Percentiles rank a stretch among this genome's conserved stretches.
Conservation (phyloP, 2,797 vertebrate species). For the Oreonectes daqikongensis region DNA sequence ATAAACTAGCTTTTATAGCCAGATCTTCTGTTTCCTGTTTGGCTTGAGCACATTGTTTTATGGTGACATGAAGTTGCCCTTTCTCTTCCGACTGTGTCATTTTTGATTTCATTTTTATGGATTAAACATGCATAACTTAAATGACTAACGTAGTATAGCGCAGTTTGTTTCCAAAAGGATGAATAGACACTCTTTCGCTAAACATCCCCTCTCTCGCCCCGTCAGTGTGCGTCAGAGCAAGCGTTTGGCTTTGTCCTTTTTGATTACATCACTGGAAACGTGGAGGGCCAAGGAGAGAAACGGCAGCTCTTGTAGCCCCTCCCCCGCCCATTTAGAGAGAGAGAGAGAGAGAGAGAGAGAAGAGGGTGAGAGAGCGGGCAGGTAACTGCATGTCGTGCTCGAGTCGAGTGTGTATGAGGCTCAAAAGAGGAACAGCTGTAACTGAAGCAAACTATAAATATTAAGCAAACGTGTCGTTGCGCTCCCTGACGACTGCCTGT, state of each 20-base stretch:
- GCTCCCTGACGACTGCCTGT: neutral
- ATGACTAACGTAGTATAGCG: neutral
- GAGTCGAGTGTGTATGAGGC: conserved; percentile 33
- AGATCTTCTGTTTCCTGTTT: conserved; percentile 1
- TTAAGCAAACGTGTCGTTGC: neutral
- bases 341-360: conserved; percentile 32
- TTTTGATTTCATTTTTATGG: too few species aligned
- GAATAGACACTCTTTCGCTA: conserved; percentile 3
- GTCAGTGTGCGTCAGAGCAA: conserved; percentile 76
- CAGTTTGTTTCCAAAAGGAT: neutral
- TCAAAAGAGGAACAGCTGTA: conserved; percentile 47
- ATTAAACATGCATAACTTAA: neutral
- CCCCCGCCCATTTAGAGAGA: conserved; percentile 17
- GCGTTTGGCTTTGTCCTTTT: conserved; percentile 84
- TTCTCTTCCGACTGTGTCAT: neutral
- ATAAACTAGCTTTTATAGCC: neutral
- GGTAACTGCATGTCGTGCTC: conserved; percentile 64
- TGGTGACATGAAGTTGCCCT: neutral
- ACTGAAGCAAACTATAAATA: conserved; percentile 12
- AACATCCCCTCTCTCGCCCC: conserved; percentile 50
- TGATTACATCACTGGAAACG: conserved; percentile 83
- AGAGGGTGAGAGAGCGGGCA: conserved; percentile 49
- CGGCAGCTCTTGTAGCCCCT: conserved; percentile 67
- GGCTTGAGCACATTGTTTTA: neutral
- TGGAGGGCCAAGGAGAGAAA: conserved; percentile 73